These are phyloP conservation scores for Liposcelis brunnea DNA, from an alignment of 2,888 invertebrate species.

Conservation along the genomic window DNA sequence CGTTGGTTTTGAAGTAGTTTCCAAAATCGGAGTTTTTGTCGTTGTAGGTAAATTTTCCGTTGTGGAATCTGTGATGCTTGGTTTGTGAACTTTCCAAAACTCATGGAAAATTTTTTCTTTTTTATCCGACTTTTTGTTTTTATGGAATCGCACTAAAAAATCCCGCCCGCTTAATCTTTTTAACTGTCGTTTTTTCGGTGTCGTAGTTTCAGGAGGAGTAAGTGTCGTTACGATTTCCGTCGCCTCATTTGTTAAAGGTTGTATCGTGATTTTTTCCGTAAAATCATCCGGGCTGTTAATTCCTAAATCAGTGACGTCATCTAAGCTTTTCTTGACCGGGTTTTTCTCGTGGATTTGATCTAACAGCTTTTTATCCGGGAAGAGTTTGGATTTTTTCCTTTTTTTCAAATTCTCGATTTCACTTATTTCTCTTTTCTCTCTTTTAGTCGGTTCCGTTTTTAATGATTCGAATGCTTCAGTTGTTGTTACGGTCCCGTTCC, in stretches of 20 bases:
- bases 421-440: no score
- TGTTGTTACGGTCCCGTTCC: no score
- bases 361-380: conserved; percentile 2
- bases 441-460: no score
- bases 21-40: no score
- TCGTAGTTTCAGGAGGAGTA: not conserved
- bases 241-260: not conserved
- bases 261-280: not conserved
- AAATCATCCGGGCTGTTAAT: conserved; percentile 4
- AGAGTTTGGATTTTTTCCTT: not conserved
- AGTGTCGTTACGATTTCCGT: not conserved
- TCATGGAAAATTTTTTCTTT: not conserved
- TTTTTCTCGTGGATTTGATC: not conserved
- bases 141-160: not conserved
- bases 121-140: not conserved
- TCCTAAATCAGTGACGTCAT: not conserved
- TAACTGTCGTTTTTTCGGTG: not conserved
- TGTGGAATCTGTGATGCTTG: not conserved
- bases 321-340: not conserved
- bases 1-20: not conserved
- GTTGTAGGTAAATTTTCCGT: not conserved
- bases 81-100: not conserved
- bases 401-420: no score
- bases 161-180: conserved; percentile 1
- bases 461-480: no score